Percentiles rank a stretch among this genome's conserved stretches.
These are phyloP conservation scores for Acrossocheilus fasciatus DNA, from an alignment of 2,797 vertebrate species.

Conservation along the genomic window DNA sequence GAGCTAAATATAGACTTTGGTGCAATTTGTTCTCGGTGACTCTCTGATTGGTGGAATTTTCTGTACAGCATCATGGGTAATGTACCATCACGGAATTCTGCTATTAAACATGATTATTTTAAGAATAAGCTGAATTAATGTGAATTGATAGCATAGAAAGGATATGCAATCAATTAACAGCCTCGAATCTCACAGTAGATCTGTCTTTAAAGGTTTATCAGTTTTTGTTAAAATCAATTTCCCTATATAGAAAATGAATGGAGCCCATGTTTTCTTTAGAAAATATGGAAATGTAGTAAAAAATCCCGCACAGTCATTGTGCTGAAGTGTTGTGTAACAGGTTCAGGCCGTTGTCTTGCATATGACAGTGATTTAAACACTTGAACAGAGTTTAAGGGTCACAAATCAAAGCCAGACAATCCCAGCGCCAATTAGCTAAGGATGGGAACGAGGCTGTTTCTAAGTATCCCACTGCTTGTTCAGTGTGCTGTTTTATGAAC, in stretches of 20 bases:
- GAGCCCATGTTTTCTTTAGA: background rate
- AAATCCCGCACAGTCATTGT: background rate
- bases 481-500: background rate
- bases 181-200: background rate
- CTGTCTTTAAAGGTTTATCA: background rate
- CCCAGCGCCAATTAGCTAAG: background rate
- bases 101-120: background rate
- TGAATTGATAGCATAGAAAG: background rate
- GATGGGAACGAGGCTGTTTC: background rate
- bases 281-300: background rate
- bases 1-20: background rate
- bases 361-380: background rate
- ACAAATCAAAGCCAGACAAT: background rate
- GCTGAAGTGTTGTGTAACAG: background rate
- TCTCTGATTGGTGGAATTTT: too few species aligned
- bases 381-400: background rate
- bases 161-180: background rate
- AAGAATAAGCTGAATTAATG: background rate
- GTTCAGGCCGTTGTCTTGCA: background rate
- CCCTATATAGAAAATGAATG: background rate
- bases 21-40: too few species aligned
- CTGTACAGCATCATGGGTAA: background rate
- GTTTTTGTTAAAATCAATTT: background rate
- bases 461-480: background rate
- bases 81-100: background rate